Evolutionary conservation across 2,797 vertebrate species (phyloP).

Genomic region (Pteronotus mesoamericanus): DNA sequence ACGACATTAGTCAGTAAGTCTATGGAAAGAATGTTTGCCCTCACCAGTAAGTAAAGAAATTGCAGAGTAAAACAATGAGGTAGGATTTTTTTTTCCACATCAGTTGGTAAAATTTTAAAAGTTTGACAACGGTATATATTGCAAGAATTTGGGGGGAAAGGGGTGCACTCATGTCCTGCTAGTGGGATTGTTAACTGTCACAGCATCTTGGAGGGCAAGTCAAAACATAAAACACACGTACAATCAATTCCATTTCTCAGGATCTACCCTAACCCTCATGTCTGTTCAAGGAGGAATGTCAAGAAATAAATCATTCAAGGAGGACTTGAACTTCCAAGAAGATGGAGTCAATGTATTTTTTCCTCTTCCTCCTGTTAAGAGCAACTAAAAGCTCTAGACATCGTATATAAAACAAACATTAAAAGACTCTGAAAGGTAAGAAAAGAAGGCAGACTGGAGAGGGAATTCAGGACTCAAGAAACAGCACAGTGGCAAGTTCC

Average conservation of each 20-base stretch:
- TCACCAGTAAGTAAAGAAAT: neutral
- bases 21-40: neutral
- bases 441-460: neutral
- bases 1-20: neutral
- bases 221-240: neutral
- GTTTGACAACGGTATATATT: neutral
- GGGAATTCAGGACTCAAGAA: neutral
- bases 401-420: neutral
- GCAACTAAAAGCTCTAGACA: neutral
- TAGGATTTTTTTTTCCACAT: neutral
- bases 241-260: neutral
- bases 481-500: neutral
- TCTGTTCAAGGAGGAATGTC: neutral
- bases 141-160: neutral
- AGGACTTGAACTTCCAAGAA: neutral
- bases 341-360: neutral
- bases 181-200: neutral
- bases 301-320: neutral
- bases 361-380: neutral
- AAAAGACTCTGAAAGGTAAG: neutral
- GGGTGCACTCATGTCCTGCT: neutral
- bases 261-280: neutral
- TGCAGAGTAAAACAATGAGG: neutral
- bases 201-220: neutral
- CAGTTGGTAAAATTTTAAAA: neutral